Conservation (phyloP, 2,113 vertebrate species). For the Burhinus oedicnemus region DNA sequence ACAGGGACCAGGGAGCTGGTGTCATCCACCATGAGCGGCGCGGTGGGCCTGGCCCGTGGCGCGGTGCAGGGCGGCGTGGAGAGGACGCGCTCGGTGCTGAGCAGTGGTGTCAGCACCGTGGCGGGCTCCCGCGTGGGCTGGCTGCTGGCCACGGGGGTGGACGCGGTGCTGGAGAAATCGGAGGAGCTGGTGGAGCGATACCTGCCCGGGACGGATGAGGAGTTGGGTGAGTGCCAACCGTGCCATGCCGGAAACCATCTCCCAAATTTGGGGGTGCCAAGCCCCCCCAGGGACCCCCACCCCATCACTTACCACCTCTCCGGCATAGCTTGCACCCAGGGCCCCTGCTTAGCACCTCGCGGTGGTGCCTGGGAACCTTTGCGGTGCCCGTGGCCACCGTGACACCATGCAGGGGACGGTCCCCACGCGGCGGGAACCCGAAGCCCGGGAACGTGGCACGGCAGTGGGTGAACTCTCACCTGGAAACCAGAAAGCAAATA, state of each 20-base stretch:
- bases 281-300: fast-evolving
- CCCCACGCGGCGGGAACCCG: fast-evolving
- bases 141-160: constrained; percentile 84
- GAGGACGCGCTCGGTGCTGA: constrained; percentile 78
- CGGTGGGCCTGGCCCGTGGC: constrained; percentile 51
- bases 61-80: constrained; percentile 78
- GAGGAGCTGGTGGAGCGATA: constrained; percentile 86
- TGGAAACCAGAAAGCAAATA: constrained; percentile 41
- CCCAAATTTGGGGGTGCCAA: background rate
- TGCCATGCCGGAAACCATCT: fast-evolving
- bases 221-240: constrained; percentile 77
- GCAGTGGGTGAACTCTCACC: constrained; percentile 47
- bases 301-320: fast-evolving
- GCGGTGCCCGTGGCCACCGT: fast-evolving
- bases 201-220: constrained; percentile 76
- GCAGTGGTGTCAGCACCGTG: constrained; percentile 73
- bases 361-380: background rate
- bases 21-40: constrained; percentile 69
- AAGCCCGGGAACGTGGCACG: fast-evolving
- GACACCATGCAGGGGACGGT: fast-evolving
- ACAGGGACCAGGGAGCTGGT: constrained; percentile 81
- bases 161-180: constrained; percentile 76
- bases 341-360: background rate
- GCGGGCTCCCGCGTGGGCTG: constrained; percentile 74
- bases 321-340: fast-evolving